These are phyloP conservation scores for Cisticola juncidis DNA, from an alignment of 2,113 vertebrate genomes.

Conservation along the genomic window DNA sequence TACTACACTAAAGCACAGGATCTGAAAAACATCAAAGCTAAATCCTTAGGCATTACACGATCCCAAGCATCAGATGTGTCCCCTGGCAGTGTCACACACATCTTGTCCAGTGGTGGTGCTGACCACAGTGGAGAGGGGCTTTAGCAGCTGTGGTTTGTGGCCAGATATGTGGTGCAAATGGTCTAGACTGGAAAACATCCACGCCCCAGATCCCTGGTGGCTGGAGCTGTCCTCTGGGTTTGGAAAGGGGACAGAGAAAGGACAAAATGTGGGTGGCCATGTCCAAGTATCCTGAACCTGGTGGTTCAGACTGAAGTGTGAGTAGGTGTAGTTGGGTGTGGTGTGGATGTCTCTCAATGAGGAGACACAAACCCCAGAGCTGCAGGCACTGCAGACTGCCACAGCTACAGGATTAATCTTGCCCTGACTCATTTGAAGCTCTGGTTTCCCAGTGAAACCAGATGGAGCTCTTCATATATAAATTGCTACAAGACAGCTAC, in stretches of 20 bases:
- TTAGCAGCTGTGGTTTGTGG: not conserved
- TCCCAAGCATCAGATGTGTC: not conserved
- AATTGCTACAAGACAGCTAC: not conserved
- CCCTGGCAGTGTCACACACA: not conserved
- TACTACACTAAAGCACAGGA: not conserved
- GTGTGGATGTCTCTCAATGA: not conserved
- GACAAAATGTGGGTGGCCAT: not conserved
- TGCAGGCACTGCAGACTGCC: not conserved
- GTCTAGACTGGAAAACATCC: not conserved
- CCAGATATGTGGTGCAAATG: not conserved
- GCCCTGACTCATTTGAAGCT: not conserved
- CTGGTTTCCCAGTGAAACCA: not conserved
- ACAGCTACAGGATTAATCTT: not conserved
- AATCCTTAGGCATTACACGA: not conserved
- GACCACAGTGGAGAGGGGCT: not conserved
- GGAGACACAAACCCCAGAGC: not conserved
- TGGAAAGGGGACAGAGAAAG: not conserved
- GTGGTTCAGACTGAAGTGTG: no score
- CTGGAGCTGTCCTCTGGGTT: not conserved
- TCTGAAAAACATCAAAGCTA: not conserved
- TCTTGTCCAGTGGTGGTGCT: not conserved
- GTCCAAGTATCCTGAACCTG: no score
- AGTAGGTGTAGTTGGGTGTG: not conserved
- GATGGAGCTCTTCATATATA: accelerated
- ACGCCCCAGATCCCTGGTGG: accelerated